Conservation (phyloP, 2,113 vertebrate genomes). For the Puntigrus tetrazona region DNA sequence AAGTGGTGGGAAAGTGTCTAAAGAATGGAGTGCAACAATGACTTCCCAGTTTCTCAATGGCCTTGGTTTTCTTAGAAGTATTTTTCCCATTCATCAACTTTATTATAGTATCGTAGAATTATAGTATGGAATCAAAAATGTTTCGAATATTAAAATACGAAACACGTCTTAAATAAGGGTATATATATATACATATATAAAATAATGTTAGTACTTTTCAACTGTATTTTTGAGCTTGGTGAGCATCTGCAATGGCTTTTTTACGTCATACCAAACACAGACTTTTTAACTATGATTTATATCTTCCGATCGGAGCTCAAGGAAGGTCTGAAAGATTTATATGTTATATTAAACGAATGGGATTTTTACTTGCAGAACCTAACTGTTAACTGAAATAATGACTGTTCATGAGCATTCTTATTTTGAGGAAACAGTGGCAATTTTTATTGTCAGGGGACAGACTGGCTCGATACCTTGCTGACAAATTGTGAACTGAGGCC, state of each 20-base stretch:
- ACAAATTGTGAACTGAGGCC: constrained; percentile 22
- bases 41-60: neutral
- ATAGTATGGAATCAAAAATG: too few species aligned
- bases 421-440: neutral
- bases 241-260: neutral
- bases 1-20: too few species aligned
- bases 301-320: neutral
- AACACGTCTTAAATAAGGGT: too few species aligned
- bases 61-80: neutral
- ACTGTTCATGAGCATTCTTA: neutral
- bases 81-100: neutral
- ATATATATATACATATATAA: too few species aligned
- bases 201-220: neutral
- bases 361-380: too few species aligned
- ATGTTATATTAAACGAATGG: neutral
- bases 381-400: too few species aligned
- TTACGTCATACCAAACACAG: neutral
- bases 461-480: constrained; percentile 35
- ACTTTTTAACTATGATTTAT: neutral
- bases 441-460: constrained; percentile 28
- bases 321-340: neutral
- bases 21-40: neutral
- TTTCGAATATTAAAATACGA: too few species aligned
- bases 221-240: neutral
- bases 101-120: too few species aligned